Base-by-base conservation (phyloP, 2,888 invertebrate species). In the Diarsia mendica region DNA sequence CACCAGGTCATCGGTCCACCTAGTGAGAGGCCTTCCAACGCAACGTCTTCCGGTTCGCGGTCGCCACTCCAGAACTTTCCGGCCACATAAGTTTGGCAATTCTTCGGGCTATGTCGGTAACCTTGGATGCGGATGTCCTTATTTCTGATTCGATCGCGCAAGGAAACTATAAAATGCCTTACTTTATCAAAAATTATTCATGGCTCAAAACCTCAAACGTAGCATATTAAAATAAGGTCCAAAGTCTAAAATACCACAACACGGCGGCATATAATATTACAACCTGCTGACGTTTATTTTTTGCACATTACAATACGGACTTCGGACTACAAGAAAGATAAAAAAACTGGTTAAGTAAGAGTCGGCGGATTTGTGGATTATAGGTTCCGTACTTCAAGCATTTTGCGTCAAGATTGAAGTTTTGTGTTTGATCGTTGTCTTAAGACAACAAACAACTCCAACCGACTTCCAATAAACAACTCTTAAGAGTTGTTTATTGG, bases 291-390 rank as follows among this genome's bases (percentile, higher is more conserved):
- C 51, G 61, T 20, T 9, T 53, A 67, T 69, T 72, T 84, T 80
- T 75, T 80, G 68, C 72, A 60, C 58, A 79, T 75, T 69, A 83
- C 80, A 74, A 71, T 66, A 71, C 9, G 75, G 69, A 82, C 75
- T 82, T 84, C 49, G 84, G 28, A 75, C 75, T 58, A 5, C 8
- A 73, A 51, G 60, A 71, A 68, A 72, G 11, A 80, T 48, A 69
- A 55, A 60, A 61, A 69, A 33, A 0, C 1, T 8, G 20, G 33
- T 0, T 11, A 46, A 33, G 20, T 23, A 2, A 11, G 49, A 55
- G 20, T 20, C 0, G 1, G 18, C 0, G 1, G 18, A n/a, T 0
- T 48, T 8, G 1, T 5, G 0, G 0, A 15, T 0, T 1, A 6
- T 49, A 20, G 55, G 13, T 53, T 55, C 53, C 11, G n/a, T n/a